These are phyloP conservation scores for Pelochelys cantorii DNA, from an alignment of 2,797 vertebrate species.

Conservation along the genomic window DNA sequence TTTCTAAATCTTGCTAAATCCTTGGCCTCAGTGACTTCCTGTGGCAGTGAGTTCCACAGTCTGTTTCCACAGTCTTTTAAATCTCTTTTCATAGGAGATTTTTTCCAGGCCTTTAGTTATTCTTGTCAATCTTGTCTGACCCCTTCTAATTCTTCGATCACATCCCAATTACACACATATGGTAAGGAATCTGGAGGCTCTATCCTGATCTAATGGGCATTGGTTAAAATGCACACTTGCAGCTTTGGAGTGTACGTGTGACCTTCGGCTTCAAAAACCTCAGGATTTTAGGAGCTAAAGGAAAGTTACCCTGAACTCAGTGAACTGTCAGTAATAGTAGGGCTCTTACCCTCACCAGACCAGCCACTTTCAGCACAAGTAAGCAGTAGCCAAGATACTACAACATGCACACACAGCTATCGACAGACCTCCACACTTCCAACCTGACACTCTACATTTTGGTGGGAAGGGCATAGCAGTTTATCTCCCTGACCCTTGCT, in stretches of 20 bases:
- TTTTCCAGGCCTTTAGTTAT: not conserved
- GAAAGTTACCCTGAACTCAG: not conserved
- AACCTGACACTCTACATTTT: not conserved
- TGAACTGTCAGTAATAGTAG: not conserved
- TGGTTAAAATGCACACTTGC: not conserved
- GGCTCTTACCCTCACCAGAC: not conserved
- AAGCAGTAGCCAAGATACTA: not conserved
- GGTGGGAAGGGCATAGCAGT: not conserved
- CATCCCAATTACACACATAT: not conserved
- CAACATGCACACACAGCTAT: too few relatives aligned
- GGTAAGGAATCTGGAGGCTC: not conserved
- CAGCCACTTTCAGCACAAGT: not conserved
- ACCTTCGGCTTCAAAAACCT: not conserved
- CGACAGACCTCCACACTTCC: not conserved
- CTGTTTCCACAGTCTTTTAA: not conserved
- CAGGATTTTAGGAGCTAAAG: not conserved
- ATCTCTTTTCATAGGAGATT: not conserved
- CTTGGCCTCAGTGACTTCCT: rapidly evolving
- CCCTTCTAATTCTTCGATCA: not conserved
- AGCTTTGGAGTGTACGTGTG: not conserved
- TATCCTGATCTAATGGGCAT: not conserved
- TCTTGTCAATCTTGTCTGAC: not conserved
- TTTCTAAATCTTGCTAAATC: not conserved
- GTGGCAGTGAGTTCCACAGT: rapidly evolving
- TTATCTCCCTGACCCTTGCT: not conserved